Percentiles rank a stretch among this genome's conserved stretches.
These are phyloP conservation scores for Pangasianodon hypophthalmus DNA, from an alignment of 2,113 vertebrate species.

Conservation along the genomic window DNA sequence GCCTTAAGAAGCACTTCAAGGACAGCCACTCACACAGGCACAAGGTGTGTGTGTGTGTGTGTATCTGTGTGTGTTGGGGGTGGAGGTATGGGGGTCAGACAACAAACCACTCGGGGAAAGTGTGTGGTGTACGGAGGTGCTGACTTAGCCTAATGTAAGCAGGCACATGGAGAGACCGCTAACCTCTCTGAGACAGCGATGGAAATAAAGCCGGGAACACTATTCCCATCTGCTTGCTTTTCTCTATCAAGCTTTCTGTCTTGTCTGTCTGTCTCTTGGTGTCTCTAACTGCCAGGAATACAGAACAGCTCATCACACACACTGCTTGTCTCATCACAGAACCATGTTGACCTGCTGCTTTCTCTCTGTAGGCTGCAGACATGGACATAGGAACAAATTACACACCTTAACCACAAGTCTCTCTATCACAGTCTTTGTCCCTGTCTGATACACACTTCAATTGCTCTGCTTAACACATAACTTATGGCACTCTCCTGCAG, in stretches of 20 bases:
- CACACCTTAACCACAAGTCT: conserved; percentile 16
- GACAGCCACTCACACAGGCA: neutral
- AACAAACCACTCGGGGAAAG: neutral
- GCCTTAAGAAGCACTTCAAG: neutral
- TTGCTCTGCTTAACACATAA: conserved; percentile 3
- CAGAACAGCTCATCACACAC: conserved; percentile 32
- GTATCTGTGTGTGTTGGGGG: neutral
- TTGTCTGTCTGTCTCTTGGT: conserved; percentile 5
- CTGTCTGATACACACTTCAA: neutral
- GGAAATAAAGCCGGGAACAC: conserved; percentile 24
- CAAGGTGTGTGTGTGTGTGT: neutral
- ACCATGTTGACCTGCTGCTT: neutral
- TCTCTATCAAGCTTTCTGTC: conserved; percentile 16
- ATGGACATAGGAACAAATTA: neutral
- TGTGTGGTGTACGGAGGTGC: conserved; percentile 16
- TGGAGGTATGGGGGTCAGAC: neutral
- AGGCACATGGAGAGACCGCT: conserved; percentile 39
- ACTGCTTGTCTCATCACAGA: conserved; percentile 9
- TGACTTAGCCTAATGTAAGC: conserved; percentile 52
- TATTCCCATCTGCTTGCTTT: conserved; percentile 37
- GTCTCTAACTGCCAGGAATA: conserved; percentile 1
- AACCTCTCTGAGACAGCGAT: conserved; percentile 23
- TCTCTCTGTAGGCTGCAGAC: conserved; percentile 13
- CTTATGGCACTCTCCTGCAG: neutral
- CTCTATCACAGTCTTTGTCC: neutral